Percentiles rank a stretch among this genome's conserved stretches.
phyloP scores from a whole-genome alignment of 2,113 vertebrate genomes.

The Microtus richardsoni region DNA sequence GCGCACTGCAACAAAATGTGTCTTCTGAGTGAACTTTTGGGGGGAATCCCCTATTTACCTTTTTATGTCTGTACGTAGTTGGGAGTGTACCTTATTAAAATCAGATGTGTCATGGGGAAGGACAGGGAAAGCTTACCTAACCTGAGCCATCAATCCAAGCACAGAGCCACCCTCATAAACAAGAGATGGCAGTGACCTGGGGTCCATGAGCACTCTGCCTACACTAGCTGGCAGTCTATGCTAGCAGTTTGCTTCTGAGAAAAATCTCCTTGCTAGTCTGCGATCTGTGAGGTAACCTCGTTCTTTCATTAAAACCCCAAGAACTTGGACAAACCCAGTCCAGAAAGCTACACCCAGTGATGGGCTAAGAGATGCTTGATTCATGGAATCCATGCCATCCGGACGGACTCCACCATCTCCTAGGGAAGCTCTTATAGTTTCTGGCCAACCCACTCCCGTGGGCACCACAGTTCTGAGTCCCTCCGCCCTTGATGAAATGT shows the following conservation, averaged over 20 bases:
- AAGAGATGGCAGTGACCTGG: neutral
- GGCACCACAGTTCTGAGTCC: neutral
- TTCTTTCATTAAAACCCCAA: neutral
- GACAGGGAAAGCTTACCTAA: neutral
- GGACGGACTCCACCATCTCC: neutral
- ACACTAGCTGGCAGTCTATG: neutral
- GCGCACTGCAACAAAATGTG: neutral
- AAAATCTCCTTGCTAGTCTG: neutral
- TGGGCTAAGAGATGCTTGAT: fast-evolving
- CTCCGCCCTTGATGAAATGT: neutral
- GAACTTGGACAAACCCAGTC: neutral
- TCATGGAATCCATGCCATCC: fast-evolving
- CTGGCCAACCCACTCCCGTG: too few relatives aligned
- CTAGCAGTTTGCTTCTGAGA: neutral
- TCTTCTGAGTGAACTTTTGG: neutral
- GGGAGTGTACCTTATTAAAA: neutral
- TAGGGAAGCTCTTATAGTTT: neutral
- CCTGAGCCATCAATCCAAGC: neutral
- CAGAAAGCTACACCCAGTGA: neutral
- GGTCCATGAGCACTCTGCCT: too few relatives aligned
- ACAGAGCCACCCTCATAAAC: too few relatives aligned
- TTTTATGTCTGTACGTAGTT: too few relatives aligned
- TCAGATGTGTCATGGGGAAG: neutral
- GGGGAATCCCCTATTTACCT: neutral
- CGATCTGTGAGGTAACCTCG: neutral